Conservation (phyloP, 2,113 vertebrate species). For the Grammomys surdaster region DNA sequence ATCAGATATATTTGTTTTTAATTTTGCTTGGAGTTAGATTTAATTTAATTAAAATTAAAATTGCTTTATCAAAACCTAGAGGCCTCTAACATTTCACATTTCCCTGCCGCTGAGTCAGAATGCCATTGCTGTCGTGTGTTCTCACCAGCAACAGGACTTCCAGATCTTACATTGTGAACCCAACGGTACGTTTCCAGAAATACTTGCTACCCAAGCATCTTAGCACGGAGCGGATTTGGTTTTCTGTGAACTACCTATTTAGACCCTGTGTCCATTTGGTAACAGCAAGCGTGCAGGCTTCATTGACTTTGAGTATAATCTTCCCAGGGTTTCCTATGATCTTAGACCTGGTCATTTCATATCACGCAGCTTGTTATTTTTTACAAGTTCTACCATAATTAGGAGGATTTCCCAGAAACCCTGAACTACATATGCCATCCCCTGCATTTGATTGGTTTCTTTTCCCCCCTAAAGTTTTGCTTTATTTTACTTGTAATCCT, state of each 20-base stretch:
- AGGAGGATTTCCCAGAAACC: not conserved
- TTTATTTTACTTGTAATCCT: slow-evolving; percentile 26
- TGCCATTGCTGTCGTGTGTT: not conserved
- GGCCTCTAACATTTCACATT: not conserved
- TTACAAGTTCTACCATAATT: not conserved
- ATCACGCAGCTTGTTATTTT: not conserved
- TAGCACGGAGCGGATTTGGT: not conserved
- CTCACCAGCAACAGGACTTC: not conserved
- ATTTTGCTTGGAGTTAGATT: slow-evolving; percentile 59
- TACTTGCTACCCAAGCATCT: not conserved
- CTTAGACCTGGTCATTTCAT: not conserved
- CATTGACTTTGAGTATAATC: not conserved
- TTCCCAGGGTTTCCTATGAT: not conserved
- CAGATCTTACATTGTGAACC: not conserved
- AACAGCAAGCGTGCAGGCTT: not conserved
- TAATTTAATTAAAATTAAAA: slow-evolving; percentile 59
- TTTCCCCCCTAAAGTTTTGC: not conserved
- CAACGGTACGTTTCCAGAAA: not conserved
- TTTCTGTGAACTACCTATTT: not conserved
- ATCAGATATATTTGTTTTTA: slow-evolving; percentile 48
- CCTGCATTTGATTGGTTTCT: not conserved
- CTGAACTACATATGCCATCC: not conserved
- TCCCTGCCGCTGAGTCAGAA: not conserved
- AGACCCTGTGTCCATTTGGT: not conserved
- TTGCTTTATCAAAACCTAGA: slow-evolving; percentile 36